Evolutionary conservation across 2,113 vertebrate genomes (phyloP).

Genomic region (Rhipidura dahli): DNA sequence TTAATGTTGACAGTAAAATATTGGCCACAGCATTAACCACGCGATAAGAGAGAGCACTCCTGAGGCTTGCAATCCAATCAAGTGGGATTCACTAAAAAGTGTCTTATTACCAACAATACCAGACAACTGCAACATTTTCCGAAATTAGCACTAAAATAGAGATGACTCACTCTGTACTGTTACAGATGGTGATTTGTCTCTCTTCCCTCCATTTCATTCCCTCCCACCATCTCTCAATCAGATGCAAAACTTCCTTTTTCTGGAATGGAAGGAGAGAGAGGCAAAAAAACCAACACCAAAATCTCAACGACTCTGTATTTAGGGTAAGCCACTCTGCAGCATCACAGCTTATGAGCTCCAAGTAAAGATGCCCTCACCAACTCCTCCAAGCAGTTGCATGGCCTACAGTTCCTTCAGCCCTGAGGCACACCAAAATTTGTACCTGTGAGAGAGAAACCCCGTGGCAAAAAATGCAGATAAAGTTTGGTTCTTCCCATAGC

Average conservation of each 20-base stretch:
- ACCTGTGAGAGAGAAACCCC: neutral
- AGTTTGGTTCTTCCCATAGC: neutral
- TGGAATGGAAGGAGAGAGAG: neutral
- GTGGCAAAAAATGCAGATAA: neutral
- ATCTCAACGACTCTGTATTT: neutral
- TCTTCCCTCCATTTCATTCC: neutral
- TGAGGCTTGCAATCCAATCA: neutral
- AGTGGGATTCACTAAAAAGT: neutral
- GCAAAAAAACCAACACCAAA: neutral
- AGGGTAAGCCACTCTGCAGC: neutral
- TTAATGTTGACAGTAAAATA: constrained; percentile 30
- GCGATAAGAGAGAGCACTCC: neutral
- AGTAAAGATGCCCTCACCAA: neutral
- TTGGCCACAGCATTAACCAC: neutral
- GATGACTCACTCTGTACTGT: neutral
- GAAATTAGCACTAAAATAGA: neutral
- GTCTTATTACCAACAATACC: neutral
- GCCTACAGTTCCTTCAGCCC: neutral
- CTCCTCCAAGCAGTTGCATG: neutral
- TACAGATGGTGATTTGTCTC: neutral
- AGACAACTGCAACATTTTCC: constrained; percentile 3
- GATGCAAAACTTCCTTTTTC: neutral
- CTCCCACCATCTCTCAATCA: neutral
- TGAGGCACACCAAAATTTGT: neutral
- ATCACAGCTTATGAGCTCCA: neutral